These are phyloP conservation scores for Drosophila pseudotalamancana DNA, from an alignment of 2,888 invertebrate species.

Conservation along the genomic window DNA sequence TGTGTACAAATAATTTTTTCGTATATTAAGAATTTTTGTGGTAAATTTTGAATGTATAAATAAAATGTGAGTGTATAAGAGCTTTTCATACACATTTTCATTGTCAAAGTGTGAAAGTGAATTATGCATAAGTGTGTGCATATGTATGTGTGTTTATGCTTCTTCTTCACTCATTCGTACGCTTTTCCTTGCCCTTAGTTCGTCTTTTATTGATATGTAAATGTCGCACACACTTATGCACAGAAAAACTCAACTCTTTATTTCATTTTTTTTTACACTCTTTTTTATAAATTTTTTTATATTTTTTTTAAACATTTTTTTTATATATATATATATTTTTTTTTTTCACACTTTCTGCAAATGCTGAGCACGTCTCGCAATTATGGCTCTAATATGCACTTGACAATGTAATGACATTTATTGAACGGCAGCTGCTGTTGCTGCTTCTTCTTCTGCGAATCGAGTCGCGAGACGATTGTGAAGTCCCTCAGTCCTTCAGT, in stretches of 20 bases:
- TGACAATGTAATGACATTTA: constrained; percentile 78
- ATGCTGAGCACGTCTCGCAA: constrained; percentile 71
- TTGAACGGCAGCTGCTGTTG: constrained; percentile 51
- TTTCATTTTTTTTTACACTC: constrained; percentile 4
- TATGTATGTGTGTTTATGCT: no score
- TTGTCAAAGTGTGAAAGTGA: not conserved
- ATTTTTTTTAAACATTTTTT: no score
- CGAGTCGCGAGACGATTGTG: constrained; percentile 24
- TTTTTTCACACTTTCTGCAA: constrained; percentile 12
- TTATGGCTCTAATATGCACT: constrained; percentile 78
- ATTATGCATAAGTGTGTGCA: not conserved
- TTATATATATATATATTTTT: no score
- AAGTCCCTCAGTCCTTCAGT: constrained; percentile 12
- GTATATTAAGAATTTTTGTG: no score
- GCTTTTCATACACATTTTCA: not conserved
- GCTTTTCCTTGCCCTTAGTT: constrained; percentile 33
- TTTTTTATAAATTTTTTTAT: no score
- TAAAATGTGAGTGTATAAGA: not conserved
- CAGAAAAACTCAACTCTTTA: constrained; percentile 36
- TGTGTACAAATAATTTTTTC: no score
- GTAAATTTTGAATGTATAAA: not conserved
- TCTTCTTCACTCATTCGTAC: no score
- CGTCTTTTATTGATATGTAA: constrained; percentile 52
- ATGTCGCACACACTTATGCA: constrained; percentile 43
- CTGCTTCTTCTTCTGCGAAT: constrained; percentile 9